Percentiles rank a stretch among this genome's conserved stretches.
Evolutionary conservation across 1,140 invertebrate species (phyloP).

Genomic region (Bombus fervidus): DNA sequence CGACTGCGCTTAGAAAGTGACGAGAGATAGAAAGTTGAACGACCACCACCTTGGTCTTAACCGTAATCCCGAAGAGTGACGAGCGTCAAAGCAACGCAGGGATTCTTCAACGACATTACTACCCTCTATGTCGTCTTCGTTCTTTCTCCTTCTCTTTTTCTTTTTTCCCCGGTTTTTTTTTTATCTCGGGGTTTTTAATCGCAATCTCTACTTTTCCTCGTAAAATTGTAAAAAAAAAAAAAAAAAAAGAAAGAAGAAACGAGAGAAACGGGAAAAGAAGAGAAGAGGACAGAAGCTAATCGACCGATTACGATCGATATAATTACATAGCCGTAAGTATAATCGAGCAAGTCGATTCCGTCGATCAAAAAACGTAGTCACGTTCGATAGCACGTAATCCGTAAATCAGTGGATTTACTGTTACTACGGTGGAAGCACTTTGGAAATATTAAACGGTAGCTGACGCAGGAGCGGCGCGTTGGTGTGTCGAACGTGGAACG

Average conservation of each 20-base stretch:
- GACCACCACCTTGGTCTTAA: slow-evolving; percentile 34
- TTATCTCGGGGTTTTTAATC: neutral
- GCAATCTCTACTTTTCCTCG: neutral
- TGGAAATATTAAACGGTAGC: slow-evolving; percentile 75
- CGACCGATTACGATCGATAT: neutral
- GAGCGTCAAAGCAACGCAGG: slow-evolving; percentile 22
- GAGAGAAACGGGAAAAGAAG: no score
- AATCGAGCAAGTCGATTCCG: neutral
- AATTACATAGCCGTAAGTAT: neutral
- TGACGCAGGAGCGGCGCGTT: neutral
- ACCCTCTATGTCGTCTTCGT: neutral
- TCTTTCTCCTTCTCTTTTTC: neutral
- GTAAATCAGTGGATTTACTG: slow-evolving; percentile 76
- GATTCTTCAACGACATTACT: slow-evolving; percentile 29
- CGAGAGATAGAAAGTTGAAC: slow-evolving; percentile 27
- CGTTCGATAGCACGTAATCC: neutral
- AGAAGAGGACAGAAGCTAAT: neutral
- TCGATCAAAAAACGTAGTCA: neutral
- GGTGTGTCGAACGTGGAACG: slow-evolving; percentile 54
- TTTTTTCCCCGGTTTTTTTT: neutral
- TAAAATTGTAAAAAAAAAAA: neutral
- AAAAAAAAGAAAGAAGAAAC: no score
- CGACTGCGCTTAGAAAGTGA: slow-evolving; percentile 22
- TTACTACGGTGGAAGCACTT: slow-evolving; percentile 69
- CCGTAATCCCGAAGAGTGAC: slow-evolving; percentile 43